Evolutionary conservation across 2,888 invertebrate genomes (phyloP).

Genomic region (Branchellion lobata): DNA sequence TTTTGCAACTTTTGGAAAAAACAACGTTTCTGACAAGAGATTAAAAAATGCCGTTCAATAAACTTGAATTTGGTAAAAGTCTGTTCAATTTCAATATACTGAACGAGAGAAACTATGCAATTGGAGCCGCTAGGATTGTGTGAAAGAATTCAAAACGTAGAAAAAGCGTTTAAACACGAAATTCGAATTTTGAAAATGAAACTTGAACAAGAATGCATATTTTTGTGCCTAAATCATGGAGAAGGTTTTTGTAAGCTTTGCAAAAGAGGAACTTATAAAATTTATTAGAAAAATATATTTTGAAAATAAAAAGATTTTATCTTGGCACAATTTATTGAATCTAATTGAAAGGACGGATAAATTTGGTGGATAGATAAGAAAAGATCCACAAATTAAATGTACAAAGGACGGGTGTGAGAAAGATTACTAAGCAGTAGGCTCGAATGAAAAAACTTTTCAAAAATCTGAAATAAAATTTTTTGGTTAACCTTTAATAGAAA

Average conservation of each 20-base stretch:
- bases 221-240: not conserved
- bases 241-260: not conserved
- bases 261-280: not conserved
- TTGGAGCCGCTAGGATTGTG: no score
- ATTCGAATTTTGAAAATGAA: no score
- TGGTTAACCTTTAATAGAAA: no score
- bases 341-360: not conserved
- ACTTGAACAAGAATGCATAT: not conserved
- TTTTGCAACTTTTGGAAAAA: no score
- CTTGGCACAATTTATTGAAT: not conserved
- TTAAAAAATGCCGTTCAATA: no score
- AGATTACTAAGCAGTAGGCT: not conserved
- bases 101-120: no score
- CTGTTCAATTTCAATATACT: no score
- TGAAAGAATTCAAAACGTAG: no score
- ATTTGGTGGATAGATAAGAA: not conserved
- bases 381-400: not conserved
- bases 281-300: not conserved
- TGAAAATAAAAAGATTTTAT: not conserved
- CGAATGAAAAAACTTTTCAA: not conserved
- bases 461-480: not conserved
- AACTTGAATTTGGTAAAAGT: no score
- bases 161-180: no score
- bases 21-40: no score
- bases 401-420: not conserved